A percentile compares a stretch with the other conserved stretches of the same genome.
Conservation (phyloP, 2,888 invertebrate genomes). For the Octonoba sinensis region DNA sequence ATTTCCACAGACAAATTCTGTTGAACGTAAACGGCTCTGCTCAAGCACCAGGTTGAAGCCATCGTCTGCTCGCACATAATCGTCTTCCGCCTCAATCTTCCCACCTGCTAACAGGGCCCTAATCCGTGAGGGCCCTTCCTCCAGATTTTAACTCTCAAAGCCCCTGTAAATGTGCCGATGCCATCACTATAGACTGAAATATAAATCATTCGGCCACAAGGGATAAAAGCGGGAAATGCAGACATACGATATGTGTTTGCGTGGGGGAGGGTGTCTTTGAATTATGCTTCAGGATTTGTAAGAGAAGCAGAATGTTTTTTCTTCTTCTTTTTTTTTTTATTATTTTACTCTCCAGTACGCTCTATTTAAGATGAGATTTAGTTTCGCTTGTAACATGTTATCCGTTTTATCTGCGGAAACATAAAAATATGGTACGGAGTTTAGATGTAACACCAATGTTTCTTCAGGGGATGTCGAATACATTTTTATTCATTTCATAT, state of each 20-base stretch:
- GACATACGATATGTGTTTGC: slow-evolving; percentile 19
- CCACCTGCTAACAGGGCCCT: slow-evolving; percentile 60
- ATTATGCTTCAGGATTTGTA: slow-evolving; percentile 53
- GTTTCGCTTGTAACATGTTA: slow-evolving; percentile 8
- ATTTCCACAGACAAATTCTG: no score
- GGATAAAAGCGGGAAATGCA: slow-evolving; percentile 34
- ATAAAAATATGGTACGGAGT: no score
- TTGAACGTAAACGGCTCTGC: not conserved
- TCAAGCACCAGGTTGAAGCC: slow-evolving; percentile 49
- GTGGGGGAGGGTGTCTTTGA: slow-evolving; percentile 34
- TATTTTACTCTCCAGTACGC: no score
- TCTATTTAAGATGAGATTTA: slow-evolving; percentile 42
- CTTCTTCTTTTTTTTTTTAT: slow-evolving; percentile 8
- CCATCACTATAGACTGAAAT: slow-evolving; percentile 50
- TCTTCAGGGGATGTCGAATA: no score
- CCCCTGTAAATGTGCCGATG: slow-evolving; percentile 58
- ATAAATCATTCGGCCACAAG: slow-evolving; percentile 63
- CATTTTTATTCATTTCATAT: no score
- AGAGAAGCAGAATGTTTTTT: not conserved
- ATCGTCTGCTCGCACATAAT: slow-evolving; percentile 48
- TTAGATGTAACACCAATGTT: no score
- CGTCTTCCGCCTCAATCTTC: slow-evolving; percentile 54
- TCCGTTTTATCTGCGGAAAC: no score
- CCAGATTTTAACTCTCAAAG: slow-evolving; percentile 60
- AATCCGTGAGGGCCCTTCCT: slow-evolving; percentile 43